phyloP scores from a whole-genome alignment of 2,797 vertebrate species.

The Pachyuromys duprasi region DNA sequence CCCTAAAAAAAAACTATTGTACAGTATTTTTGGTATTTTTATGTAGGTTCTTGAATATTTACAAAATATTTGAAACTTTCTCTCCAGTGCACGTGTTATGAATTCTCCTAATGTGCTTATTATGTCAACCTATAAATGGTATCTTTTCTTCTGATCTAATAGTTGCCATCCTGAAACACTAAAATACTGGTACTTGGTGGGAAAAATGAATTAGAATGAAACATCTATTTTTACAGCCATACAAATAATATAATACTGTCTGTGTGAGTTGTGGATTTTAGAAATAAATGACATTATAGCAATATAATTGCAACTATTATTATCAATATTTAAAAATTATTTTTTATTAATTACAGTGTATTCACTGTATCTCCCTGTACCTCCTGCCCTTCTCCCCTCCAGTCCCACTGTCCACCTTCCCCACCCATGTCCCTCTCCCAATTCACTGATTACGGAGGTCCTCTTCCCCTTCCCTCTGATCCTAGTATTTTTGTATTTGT shows the following conservation, averaged over 20 bases:
- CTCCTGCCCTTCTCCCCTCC: too few relatives aligned
- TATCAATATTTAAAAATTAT: neutral
- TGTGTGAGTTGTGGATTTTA: neutral
- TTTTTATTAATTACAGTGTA: too few relatives aligned
- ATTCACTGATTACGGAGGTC: too few relatives aligned
- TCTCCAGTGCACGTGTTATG: neutral
- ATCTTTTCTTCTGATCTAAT: neutral
- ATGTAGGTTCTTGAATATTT: neutral
- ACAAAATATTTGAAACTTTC: neutral
- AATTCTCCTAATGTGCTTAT: neutral
- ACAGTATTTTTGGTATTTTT: neutral
- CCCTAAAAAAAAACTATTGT: neutral
- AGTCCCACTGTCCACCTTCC: too few relatives aligned
- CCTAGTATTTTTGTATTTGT: too few relatives aligned
- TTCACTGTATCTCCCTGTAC: too few relatives aligned
- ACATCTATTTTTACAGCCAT: neutral
- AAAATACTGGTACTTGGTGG: too few relatives aligned
- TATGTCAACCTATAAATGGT: neutral
- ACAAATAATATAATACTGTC: neutral
- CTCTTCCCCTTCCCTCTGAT: too few relatives aligned
- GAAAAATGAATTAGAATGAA: neutral
- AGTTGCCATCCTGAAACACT: neutral
- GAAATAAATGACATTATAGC: neutral
- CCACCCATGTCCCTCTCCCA: too few relatives aligned
- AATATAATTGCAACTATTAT: neutral